These are phyloP conservation scores for Campylomormyrus tamandua DNA, from an alignment of 2,113 vertebrate species.

Conservation along the genomic window DNA sequence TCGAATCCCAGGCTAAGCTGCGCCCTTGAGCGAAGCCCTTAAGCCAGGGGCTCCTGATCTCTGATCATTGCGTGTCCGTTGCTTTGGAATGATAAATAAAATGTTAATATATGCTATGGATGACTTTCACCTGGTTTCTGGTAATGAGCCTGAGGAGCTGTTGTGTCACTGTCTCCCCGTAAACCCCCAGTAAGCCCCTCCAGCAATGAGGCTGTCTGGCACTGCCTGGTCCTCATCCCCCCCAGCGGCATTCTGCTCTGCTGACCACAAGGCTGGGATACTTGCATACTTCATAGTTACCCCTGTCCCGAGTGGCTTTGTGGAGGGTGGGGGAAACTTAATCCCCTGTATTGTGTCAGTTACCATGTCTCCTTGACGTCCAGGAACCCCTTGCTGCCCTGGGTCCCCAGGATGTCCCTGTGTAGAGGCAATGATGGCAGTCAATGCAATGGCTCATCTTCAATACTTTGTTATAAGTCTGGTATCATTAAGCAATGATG, in stretches of 20 bases:
- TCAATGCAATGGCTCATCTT: background rate
- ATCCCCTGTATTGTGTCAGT: slow-evolving; percentile 10
- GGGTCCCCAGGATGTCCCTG: slow-evolving; percentile 69
- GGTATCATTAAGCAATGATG: background rate
- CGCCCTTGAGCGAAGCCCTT: background rate
- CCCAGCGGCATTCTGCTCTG: background rate
- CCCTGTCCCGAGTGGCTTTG: background rate
- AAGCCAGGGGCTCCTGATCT: background rate
- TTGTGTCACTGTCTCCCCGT: background rate
- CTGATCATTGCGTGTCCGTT: background rate
- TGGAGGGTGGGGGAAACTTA: background rate
- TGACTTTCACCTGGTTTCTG: background rate
- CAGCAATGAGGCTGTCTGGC: background rate
- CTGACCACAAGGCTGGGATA: background rate
- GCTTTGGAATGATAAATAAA: background rate
- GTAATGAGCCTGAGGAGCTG: background rate
- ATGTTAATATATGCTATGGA: background rate
- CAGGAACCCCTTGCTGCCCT: slow-evolving; percentile 63
- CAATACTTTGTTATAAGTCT: background rate
- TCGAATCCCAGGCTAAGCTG: background rate
- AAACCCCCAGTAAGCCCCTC: background rate
- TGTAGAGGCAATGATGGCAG: background rate
- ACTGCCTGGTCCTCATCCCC: background rate
- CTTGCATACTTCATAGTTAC: background rate
- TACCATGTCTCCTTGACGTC: slow-evolving; percentile 65